Conservation (phyloP, 2,888 invertebrate genomes). For the Tortrix viridana region DNA sequence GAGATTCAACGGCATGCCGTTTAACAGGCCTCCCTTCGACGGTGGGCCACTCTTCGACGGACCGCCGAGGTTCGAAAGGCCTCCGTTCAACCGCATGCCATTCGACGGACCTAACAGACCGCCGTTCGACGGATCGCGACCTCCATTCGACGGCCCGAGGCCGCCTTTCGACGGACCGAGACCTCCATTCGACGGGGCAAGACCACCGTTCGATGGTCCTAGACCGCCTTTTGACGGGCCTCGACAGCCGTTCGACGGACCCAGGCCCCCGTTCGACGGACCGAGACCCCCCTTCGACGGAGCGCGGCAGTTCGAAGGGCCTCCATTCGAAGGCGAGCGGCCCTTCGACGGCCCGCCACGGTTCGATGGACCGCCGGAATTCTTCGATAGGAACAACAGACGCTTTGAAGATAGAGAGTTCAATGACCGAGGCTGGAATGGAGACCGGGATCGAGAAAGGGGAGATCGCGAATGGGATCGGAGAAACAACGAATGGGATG, state of each 20-base stretch:
- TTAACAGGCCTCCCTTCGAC: slow-evolving; percentile 55
- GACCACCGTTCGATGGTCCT: slow-evolving; percentile 49
- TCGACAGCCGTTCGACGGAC: slow-evolving; percentile 48
- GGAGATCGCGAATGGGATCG: slow-evolving; percentile 43
- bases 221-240: slow-evolving; percentile 51
- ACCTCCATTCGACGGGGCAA: slow-evolving; percentile 54
- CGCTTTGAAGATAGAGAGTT: slow-evolving; percentile 74
- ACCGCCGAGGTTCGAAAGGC: slow-evolving; percentile 44
- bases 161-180: slow-evolving; percentile 57
- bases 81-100: slow-evolving; percentile 40
- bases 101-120: slow-evolving; percentile 60
- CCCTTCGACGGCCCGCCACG: slow-evolving; percentile 46
- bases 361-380: slow-evolving; percentile 68
- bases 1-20: slow-evolving; percentile 58
- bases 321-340: slow-evolving; percentile 43
- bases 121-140: slow-evolving; percentile 56
- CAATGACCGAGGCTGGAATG: slow-evolving; percentile 68
- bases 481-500: slow-evolving; percentile 61
- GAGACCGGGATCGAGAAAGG: slow-evolving; percentile 58
- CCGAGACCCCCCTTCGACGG: slow-evolving; percentile 46
- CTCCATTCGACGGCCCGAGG: slow-evolving; percentile 62
- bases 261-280: slow-evolving; percentile 42
- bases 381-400: slow-evolving; percentile 70
- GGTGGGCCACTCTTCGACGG: slow-evolving; percentile 62
- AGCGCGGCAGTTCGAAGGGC: slow-evolving; percentile 42